Evolutionary conservation across 2,113 vertebrate genomes (phyloP), one percentile per base, ranked within the genome.

Genomic region (Corapipo altera): DNA sequence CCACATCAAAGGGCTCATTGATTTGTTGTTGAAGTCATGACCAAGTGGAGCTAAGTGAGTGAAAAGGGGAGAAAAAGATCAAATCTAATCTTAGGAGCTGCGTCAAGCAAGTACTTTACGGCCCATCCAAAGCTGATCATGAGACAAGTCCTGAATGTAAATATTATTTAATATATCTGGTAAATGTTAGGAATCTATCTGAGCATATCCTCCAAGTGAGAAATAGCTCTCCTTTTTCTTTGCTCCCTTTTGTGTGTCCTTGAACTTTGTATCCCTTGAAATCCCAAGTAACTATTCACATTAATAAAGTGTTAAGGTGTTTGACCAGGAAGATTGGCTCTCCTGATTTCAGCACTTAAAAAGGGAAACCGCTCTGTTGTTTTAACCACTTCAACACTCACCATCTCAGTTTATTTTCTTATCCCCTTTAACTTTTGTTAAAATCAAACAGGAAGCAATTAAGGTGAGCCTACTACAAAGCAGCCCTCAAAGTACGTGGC

Each of bases 361-460:
- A 93, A 82, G 80, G 80, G 86, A 94, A 97, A 91, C 73, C 6
- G 32, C 86, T 75, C 57, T 87, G 82, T 90, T 91, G 83, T 89
- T 95, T 91, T 75, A 96, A 87, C 76, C 70, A 95, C 81, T 91
- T 92, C 80, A 95, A 28, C 80, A 58, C 80, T 85, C 80, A 72
- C 69, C 86, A 30, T 74, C 83, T 64, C 26, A 12, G 80, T 91
- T 91, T 97, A 92, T 93, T 95, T 95, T 96, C 77, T 91, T 95
- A 92, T 89, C 91, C 91, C 61, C 22, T 89, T 82, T 67, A 81
- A 82, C 91, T 85, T 89, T 76, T 95, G 80, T 61, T 96, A 92
- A 92, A 89, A 93, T 92, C 91, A 95, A 96, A 91, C 88, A 95
- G 90, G 91, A 97, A 94, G 85, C 91, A 96, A 93, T 96, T 95